Base-by-base conservation (phyloP, 2,797 vertebrate species). In the Myoxocephalus aenaeus region DNA sequence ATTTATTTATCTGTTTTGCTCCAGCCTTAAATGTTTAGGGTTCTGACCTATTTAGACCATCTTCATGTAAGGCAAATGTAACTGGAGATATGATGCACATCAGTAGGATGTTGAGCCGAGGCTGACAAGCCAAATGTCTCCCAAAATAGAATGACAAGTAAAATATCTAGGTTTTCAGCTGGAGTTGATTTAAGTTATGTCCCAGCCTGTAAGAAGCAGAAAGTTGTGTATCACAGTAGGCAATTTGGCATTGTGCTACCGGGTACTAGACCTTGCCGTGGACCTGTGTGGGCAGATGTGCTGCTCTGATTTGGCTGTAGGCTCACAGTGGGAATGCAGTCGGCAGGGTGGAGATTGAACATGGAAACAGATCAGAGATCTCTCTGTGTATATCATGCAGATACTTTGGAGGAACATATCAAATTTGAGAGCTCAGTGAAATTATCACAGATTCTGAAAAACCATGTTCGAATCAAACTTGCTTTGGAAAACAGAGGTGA, bases 211-310 rank as follows among this genome's bases (percentile, higher is more conserved):
- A 67, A 88, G 82, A 87, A 64, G 75, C 70, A 76, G 73, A 83
- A 87, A 82, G 87, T 84, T 91, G 82, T 88, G 83, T 79, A 81
- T 88, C 77, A 78, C 84, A 83, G 86, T 85, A 85, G 73, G 72
- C 77, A 82, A 78, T 81, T 71, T 89, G 84, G 81, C 68, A 66
- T 72, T 77, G 44, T 71, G 78, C 83, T 89, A 69, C 84, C 51
- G 87, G 85, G 80, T 84, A 80, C 71, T 78, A 87, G 87, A 86
- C 87, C 87, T 88, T 70, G 69, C 83, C 32, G 62, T 70, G 86
- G 89, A 90, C 86, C 77, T 91, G 89, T 90, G 92, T 93, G 88
- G 91, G 92, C 86, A 91, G 91, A 92, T 92, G 86, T 90, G 85
- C 87, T 84, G 82, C 81, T 85, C 83, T 86, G 86, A 91, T 90